Base-by-base conservation (phyloP, 1,140 invertebrate genomes). In the Pogonomyrmex barbatus region DNA sequence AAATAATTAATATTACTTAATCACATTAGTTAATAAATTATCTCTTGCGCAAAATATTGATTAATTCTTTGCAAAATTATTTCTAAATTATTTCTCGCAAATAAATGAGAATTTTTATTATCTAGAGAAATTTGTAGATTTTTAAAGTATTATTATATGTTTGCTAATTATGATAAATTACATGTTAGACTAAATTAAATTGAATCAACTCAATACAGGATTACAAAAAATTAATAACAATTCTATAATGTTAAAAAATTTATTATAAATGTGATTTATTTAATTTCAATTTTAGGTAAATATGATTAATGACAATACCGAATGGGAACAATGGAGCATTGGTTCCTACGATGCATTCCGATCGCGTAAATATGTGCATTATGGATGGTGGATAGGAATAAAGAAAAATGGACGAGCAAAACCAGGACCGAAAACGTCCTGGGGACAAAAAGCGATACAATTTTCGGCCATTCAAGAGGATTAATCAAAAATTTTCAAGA, bases 371-470 rank as follows among this genome's bases (percentile, higher is more conserved):
- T 96, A 96, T 85, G 95, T 95, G 0, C 95, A 96, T 86, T 81
- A 95, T 4, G 96, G 96, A 3, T 97, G 96, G 96, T 97, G 96
- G 94, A 92, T 97, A 30, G 96, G 95, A 8, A 95, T 97, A 63
- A 97, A 97, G 87, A 96, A 96, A 90, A 96, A 95, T 45, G 96
- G 96, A 14, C 96, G 96, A 85, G 92, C 95, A 33, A 97, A 97
- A 91, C 93, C 94, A 10, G 97, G 96, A 0, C 91, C 94, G 2
- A 95, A 95, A 89, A 97, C 96, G 0, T 93, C 90, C 39, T 96
- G 95, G 93, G 95, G 96, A 14, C 96, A 97, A 92, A 96, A 96
- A 91, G 96, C 96, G 2, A 96, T 96, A 84, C 95, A 96, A 88
- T 97, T 97, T 92, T 90, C 92, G 24, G 87, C 91, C 0, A 84